Evolutionary conservation across 2,113 vertebrate species (phyloP).

Genomic region (Nyctibius bracteatus): DNA sequence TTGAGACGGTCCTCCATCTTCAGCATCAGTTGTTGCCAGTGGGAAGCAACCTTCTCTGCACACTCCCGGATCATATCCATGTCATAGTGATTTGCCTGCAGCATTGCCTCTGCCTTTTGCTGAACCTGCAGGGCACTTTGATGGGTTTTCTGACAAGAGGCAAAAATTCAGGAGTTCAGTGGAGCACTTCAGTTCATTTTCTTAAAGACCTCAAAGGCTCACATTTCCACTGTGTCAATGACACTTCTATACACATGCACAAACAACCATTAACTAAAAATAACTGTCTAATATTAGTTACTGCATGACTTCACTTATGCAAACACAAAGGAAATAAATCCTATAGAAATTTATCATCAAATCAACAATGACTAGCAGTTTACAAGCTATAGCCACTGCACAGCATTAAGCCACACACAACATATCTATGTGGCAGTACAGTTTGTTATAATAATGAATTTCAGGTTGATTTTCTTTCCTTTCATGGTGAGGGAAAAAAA

Average conservation of each 20-base stretch:
- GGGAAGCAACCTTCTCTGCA: conserved; percentile 95
- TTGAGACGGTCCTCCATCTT: conserved; percentile 99
- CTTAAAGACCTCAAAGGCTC: not conserved
- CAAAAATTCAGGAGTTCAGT: not conserved
- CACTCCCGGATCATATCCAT: conserved; percentile 99
- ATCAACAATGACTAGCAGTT: not conserved
- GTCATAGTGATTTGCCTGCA: conserved; percentile 97
- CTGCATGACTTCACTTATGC: not conserved
- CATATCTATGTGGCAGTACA: not conserved
- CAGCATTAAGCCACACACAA: not conserved
- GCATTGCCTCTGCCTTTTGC: conserved; percentile 95
- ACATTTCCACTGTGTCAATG: not conserved
- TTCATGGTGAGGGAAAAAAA: not conserved
- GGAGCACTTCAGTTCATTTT: not conserved
- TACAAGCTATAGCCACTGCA: not conserved
- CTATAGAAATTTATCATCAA: not conserved
- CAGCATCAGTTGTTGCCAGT: conserved; percentile 99
- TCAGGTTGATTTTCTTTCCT: not conserved
- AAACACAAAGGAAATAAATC: not conserved
- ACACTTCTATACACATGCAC: not conserved
- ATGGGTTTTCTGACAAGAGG: conserved; percentile 87
- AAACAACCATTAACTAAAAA: not conserved
- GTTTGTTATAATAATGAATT: not conserved
- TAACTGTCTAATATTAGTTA: not conserved
- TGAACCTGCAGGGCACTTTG: conserved; percentile 99